Conservation (phyloP, 2,888 invertebrate species). For the Heliothis peltigera region DNA sequence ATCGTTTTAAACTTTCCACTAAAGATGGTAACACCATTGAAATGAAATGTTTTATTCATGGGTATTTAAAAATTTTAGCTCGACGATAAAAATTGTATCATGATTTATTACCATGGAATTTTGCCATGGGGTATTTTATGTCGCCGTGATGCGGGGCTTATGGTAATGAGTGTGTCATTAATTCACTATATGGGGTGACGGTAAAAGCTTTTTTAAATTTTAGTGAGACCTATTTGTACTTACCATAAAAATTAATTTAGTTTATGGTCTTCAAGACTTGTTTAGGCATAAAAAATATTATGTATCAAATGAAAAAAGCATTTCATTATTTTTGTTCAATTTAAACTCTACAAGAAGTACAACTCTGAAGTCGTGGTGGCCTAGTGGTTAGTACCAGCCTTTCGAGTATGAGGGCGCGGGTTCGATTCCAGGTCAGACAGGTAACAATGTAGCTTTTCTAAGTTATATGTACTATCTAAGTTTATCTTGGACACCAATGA, state of each 20-base stretch:
- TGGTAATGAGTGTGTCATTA: constrained; percentile 64
- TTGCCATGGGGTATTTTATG: constrained; percentile 64
- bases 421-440: too few species aligned
- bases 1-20: constrained; percentile 64
- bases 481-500: too few species aligned
- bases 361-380: too few species aligned
- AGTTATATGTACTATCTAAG: too few species aligned
- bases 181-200: constrained; percentile 55
- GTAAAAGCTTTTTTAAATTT: constrained; percentile 59
- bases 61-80: constrained; percentile 76
- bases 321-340: neutral
- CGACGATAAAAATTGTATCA: constrained; percentile 74
- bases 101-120: constrained; percentile 74
- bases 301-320: neutral
- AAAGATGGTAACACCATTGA: constrained; percentile 63
- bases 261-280: constrained; percentile 15
- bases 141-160: constrained; percentile 67
- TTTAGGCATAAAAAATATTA: neutral
- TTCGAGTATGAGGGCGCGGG: too few species aligned
- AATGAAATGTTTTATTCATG: constrained; percentile 87
- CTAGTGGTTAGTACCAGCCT: too few species aligned
- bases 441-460: too few species aligned
- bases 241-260: constrained; percentile 13
- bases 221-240: constrained; percentile 23
- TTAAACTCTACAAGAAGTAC: too few species aligned